Base-by-base conservation (phyloP, 2,113 vertebrate genomes). In the Xenus cinereus region DNA sequence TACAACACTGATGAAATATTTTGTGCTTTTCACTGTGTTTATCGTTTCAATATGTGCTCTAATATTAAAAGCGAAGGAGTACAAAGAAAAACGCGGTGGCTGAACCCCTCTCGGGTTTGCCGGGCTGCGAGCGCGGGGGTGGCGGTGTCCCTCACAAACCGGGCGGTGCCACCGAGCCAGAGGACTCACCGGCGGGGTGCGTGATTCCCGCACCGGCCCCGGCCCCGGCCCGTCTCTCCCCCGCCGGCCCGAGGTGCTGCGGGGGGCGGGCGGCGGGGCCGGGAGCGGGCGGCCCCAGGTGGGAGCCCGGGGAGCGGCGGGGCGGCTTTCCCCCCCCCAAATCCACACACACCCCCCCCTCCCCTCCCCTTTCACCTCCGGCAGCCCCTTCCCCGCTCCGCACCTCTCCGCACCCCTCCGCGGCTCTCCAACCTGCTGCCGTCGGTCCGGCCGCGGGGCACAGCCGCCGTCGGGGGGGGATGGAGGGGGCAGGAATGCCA, bases 11-110 rank as follows among this genome's bases (percentile, higher is more conserved):
- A 88, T 54, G 62, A 96, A 97, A 97, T 97, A 96, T 96, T 97
- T 96, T 96, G 96, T 97, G 92, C 96, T 97, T 98, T 98, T 97
- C 96, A 93, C 95, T 97, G 97, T 97, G 97, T 97, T 98, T 98
- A 98, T 98, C 95, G 95, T 96, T 98, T 98, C 98, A 98, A 97
- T 98, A 97, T 98, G 98, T 96, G 97, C 83, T 97, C 87, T 96
- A 85, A 97, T 97, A 97, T 97, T 97, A 97, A 97, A 96, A 73
- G 63, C 46, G 87, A 87, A 86, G 81, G 90, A 96, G 87, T 94
- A 97, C 97, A 98, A 97, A 97, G 95, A 86, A 62, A 93, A 92
- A 59, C 71, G 33, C 80, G 28, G 59, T 68, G 95, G 57, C 66
- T 48, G 90, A 62, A 54, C 75, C 63, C 53, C 80, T 63, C 83